Conservation (phyloP, 30 jellyfish, hydroid and myxozoan species). For the Hydractinia symbiolongicarpus region DNA sequence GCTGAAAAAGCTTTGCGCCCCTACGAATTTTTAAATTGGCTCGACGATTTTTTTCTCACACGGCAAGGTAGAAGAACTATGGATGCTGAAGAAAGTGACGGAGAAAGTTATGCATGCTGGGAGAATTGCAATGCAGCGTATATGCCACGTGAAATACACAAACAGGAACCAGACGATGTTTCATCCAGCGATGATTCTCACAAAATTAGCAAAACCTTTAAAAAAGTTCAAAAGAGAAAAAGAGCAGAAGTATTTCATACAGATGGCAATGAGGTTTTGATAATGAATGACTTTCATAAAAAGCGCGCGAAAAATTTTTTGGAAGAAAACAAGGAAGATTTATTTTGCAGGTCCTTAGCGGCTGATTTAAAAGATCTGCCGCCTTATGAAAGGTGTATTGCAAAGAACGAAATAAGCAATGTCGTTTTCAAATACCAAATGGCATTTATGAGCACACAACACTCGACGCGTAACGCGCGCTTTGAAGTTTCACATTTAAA, state of each 20-base stretch:
- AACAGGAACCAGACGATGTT: background rate
- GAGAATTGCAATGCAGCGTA: background rate
- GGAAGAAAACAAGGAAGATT: conserved; percentile 10
- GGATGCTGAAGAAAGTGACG: background rate
- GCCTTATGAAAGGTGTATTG: conserved; percentile 14
- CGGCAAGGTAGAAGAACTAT: background rate
- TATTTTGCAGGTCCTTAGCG: conserved; percentile 22
- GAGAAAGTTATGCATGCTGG: background rate
- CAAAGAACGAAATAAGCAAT: conserved; percentile 35
- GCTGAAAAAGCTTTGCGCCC: background rate
- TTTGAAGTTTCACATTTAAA: too few species aligned
- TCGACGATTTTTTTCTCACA: background rate
- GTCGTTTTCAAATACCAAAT: conserved; percentile 31
- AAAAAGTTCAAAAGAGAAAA: background rate
- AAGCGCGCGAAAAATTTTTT: background rate
- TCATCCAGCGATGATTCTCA: background rate
- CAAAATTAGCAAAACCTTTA: background rate
- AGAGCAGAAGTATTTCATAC: background rate
- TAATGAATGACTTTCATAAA: background rate
- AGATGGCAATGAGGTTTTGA: background rate
- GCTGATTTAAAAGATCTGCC: conserved; percentile 31
- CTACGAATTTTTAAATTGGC: background rate
- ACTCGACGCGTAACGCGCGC: background rate
- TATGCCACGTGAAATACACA: background rate
- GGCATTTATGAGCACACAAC: conserved; percentile 25